Conservation (phyloP, 1,140 invertebrate genomes). For the Macrobrachium nipponense region DNA sequence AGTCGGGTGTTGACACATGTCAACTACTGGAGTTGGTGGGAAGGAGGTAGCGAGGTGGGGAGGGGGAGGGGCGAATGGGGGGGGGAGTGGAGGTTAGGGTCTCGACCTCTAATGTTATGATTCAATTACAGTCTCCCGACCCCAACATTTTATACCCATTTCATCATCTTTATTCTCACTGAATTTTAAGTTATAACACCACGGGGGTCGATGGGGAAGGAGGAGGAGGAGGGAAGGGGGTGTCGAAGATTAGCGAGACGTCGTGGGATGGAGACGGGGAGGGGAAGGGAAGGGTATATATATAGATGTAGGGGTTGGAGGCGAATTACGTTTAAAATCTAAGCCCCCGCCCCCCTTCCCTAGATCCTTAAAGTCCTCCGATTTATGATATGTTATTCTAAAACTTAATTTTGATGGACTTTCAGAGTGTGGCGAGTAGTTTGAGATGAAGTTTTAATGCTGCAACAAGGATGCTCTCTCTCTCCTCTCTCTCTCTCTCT, state of each 20-base stretch:
- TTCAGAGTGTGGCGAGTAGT: no score
- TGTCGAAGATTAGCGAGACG: not conserved
- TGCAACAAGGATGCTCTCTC: not conserved
- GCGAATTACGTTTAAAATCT: no score
- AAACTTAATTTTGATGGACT: no score
- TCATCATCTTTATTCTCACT: conserved; percentile 59
- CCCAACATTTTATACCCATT: conserved; percentile 52
- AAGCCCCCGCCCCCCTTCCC: no score
- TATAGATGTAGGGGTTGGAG: no score
- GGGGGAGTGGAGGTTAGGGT: not conserved
- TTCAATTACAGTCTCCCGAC: conserved; percentile 51
- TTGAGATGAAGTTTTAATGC: not conserved
- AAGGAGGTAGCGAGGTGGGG: no score
- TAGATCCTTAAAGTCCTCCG: no score
- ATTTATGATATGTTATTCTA: no score
- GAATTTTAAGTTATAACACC: conserved; percentile 47
- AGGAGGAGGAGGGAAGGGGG: not conserved
- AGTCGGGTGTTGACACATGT: conserved; percentile 52
- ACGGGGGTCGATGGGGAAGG: not conserved
- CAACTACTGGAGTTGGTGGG: conserved; percentile 1
- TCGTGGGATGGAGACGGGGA: not conserved
- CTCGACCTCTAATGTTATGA: conserved; percentile 54
- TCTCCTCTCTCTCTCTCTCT: no score
- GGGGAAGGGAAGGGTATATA: not conserved
- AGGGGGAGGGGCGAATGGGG: no score